Conservation (phyloP, 2,797 vertebrate species). For the Peromyscus nudipes region DNA sequence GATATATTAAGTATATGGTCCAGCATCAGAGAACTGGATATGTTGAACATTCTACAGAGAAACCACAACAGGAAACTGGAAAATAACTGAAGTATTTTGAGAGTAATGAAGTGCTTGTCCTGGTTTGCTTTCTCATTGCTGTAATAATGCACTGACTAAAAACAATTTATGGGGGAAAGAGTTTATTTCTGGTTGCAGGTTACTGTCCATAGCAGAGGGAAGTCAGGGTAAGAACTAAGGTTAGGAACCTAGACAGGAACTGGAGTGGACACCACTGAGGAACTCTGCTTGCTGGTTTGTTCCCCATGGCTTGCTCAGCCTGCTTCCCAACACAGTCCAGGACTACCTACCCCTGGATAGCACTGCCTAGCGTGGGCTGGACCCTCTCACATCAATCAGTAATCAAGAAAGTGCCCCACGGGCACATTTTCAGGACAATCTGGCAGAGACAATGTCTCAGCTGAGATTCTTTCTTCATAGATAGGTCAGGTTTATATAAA, state of each 20-base stretch:
- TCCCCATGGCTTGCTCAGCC: background rate
- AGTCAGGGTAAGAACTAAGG: background rate
- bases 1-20: background rate
- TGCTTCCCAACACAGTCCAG: background rate
- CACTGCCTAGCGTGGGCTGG: background rate
- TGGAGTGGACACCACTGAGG: background rate
- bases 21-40: background rate
- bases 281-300: background rate
- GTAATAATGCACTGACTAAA: background rate
- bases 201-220: background rate
- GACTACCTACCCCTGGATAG: too few relatives aligned
- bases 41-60: background rate
- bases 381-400: background rate
- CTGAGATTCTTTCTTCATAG: background rate
- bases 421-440: background rate
- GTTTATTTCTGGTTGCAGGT: background rate
- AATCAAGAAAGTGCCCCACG: background rate
- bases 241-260: background rate
- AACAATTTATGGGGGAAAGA: background rate
- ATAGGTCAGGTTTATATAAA: background rate
- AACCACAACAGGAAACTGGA: background rate
- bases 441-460: background rate
- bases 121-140: background rate
- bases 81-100: background rate
- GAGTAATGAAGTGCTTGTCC: background rate